Conservation (phyloP, 2,113 vertebrate species). For the Microcebus lehilahytsara region DNA sequence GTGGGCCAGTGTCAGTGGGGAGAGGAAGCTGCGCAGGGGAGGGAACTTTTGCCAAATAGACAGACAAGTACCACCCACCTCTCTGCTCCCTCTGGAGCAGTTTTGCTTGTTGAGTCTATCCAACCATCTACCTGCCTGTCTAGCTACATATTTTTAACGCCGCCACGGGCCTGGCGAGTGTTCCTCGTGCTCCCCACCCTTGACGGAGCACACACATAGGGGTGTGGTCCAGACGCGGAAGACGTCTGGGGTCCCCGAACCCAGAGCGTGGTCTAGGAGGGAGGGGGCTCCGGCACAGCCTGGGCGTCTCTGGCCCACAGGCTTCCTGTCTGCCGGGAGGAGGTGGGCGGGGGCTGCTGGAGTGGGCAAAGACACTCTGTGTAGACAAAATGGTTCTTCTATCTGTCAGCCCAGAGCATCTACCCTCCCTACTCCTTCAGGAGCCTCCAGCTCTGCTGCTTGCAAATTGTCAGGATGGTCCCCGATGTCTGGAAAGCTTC, state of each 20-base stretch:
- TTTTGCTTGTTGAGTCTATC: neutral
- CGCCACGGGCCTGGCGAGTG: neutral
- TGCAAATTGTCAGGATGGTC: neutral
- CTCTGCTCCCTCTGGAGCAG: neutral
- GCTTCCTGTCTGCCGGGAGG: neutral
- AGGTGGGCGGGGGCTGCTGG: neutral
- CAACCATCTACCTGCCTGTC: neutral
- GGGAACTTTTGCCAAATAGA: neutral
- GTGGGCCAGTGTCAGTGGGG: no score
- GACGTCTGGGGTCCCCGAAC: neutral
- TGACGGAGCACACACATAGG: neutral
- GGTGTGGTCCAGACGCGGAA: neutral
- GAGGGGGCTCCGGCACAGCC: neutral
- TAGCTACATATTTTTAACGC: neutral
- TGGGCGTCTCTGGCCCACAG: neutral
- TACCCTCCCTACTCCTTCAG: neutral
- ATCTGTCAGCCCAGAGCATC: no score
- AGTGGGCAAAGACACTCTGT: neutral
- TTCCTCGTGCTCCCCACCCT: neutral
- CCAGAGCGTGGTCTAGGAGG: neutral
- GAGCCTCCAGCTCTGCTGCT: neutral
- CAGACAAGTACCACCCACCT: neutral
- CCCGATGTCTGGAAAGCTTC: neutral
- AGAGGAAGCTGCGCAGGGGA: no score
- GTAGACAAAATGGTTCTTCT: no score